Conservation (phyloP, 2,797 vertebrate genomes). For the Enteromius unitaeniatus region DNA sequence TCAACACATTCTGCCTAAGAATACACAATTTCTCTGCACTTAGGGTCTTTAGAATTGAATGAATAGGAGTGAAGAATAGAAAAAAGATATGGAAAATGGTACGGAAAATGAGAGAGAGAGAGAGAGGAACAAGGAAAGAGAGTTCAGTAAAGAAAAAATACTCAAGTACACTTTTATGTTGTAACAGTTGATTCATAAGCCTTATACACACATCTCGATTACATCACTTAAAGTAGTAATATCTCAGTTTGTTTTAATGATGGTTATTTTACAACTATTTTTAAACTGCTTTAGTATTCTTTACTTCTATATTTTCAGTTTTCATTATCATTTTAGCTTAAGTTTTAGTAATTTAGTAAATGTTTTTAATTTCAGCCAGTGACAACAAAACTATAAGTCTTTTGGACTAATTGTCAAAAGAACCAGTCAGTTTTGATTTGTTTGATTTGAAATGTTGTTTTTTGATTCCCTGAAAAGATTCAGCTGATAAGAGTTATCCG, state of each 20-base stretch:
- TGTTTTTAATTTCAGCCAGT: not conserved
- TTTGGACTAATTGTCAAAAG: not conserved
- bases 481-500: not conserved
- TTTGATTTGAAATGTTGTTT: not conserved
- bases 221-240: not conserved
- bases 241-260: not conserved
- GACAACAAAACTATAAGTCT: not conserved
- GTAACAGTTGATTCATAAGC: not conserved
- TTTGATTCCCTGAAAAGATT: not conserved
- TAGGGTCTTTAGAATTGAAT: not conserved
- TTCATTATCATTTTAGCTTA: not conserved
- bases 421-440: not conserved
- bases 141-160: conserved; percentile 35
- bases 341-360: not conserved
- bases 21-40: not conserved
- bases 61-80: conserved; percentile 6
- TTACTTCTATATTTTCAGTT: not conserved
- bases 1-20: conserved; percentile 7
- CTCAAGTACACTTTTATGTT: not conserved
- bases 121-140: conserved; percentile 23
- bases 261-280: not conserved
- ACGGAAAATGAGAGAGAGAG: not conserved
- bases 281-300: not conserved
- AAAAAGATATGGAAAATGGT: not conserved
- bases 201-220: not conserved